Conservation (phyloP, 2,888 invertebrate species). For the Agrochola litura region DNA sequence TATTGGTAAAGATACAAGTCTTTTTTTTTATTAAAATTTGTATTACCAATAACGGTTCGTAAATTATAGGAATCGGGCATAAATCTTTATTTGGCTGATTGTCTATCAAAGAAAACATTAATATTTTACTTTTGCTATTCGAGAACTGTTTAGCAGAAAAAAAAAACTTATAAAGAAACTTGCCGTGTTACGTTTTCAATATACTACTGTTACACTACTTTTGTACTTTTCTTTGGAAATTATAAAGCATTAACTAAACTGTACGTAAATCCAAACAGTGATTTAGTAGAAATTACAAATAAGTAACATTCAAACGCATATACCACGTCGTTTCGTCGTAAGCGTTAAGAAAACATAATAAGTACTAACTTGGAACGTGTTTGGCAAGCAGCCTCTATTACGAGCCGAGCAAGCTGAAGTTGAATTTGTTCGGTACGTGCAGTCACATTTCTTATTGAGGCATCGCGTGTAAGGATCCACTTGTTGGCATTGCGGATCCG, state of each 20-base stretch:
- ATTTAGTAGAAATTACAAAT: constrained; percentile 23
- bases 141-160: background rate
- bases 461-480: constrained; percentile 95
- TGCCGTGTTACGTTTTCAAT: background rate
- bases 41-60: too few species aligned
- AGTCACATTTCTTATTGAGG: constrained; percentile 94
- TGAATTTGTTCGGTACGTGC: constrained; percentile 91
- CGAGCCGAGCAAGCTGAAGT: constrained; percentile 93
- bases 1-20: too few species aligned
- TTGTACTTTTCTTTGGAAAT: constrained; percentile 17
- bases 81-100: background rate
- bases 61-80: too few species aligned
- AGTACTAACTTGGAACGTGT: constrained; percentile 94
- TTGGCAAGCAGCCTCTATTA: constrained; percentile 94
- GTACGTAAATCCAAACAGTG: background rate
- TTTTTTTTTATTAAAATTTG: too few species aligned
- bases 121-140: background rate
- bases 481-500: constrained; percentile 94
- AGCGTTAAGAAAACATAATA: constrained; percentile 52
- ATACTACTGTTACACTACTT: background rate
- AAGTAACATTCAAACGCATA: constrained; percentile 24
- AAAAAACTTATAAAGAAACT: background rate
- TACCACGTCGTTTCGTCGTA: constrained; percentile 37
- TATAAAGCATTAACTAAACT: constrained; percentile 2
- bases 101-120: background rate